Percentiles rank a stretch among this genome's conserved stretches.
Evolutionary conservation across 2,797 vertebrate genomes (phyloP).

Genomic region (Anguilla megastoma): DNA sequence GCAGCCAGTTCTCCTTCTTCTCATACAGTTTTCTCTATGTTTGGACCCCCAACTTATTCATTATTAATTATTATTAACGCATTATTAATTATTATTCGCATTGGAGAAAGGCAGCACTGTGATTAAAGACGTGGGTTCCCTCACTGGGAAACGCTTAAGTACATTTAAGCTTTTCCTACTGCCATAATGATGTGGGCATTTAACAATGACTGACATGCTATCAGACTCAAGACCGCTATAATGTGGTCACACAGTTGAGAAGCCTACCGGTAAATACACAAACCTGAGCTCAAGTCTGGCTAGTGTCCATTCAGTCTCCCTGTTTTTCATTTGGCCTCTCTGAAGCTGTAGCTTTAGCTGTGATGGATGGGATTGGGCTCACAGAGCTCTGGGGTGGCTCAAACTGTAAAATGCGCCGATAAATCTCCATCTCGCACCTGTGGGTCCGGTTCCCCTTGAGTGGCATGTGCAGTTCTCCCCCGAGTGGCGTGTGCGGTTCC

Average conservation of each 20-base stretch:
- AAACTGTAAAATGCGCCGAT: not conserved
- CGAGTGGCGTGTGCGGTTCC: too few relatives aligned
- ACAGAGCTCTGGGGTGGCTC: not conserved
- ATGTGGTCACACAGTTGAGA: not conserved
- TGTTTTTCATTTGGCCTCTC: not conserved
- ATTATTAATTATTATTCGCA: not conserved
- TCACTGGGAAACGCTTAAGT: not conserved
- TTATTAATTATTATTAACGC: not conserved
- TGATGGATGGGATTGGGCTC: not conserved
- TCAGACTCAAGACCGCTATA: not conserved
- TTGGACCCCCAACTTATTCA: too few relatives aligned
- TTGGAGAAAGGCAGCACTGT: not conserved
- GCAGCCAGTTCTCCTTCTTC: too few relatives aligned
- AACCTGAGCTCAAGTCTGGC: not conserved
- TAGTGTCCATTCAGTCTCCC: not conserved
- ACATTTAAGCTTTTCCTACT: too few relatives aligned
- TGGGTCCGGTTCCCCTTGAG: not conserved
- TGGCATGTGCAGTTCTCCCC: too few relatives aligned
- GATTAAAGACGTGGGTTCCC: not conserved
- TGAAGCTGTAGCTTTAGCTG: not conserved
- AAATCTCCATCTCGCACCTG: not conserved
- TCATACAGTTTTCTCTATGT: too few relatives aligned
- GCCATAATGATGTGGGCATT: too few relatives aligned
- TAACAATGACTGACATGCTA: too few relatives aligned
- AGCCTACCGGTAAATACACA: not conserved